These are phyloP conservation scores for Macroramphosus scolopax DNA, from an alignment of 2,797 vertebrate species.

Conservation along the genomic window DNA sequence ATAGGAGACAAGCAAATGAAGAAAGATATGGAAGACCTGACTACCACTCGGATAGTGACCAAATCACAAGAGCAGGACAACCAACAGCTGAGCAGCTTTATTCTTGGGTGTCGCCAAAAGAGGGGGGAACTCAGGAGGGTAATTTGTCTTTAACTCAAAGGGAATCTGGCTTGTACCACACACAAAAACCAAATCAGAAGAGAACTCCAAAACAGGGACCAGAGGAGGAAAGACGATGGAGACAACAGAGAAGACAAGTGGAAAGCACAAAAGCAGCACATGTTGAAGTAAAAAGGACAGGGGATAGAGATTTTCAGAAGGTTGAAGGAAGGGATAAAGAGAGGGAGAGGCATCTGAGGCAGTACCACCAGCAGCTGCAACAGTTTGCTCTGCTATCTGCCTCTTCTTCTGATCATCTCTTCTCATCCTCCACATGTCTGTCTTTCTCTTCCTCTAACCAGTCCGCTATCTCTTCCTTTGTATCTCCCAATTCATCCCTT, in stretches of 20 bases:
- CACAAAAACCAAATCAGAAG: slow-evolving; percentile 55
- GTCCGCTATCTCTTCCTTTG: slow-evolving; percentile 31
- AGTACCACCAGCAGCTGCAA: slow-evolving; percentile 89
- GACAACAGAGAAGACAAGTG: slow-evolving; percentile 7
- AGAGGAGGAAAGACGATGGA: slow-evolving; percentile 12
- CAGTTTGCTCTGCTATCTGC: slow-evolving; percentile 65
- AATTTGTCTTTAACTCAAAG: slow-evolving; percentile 19
- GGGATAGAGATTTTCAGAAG: slow-evolving; percentile 9
- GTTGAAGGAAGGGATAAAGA: slow-evolving; percentile 64
- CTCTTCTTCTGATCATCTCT: slow-evolving; percentile 21
- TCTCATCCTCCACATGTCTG: slow-evolving; percentile 63
- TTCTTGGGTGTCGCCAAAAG: slow-evolving; percentile 10
- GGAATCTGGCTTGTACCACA: slow-evolving; percentile 24
- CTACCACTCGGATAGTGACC: not conserved
- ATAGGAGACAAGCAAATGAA: slow-evolving; percentile 13
- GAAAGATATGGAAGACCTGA: slow-evolving; percentile 4
- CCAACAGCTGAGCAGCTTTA: slow-evolving; percentile 70
- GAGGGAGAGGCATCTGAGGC: slow-evolving; percentile 80
- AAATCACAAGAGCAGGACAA: slow-evolving; percentile 45
- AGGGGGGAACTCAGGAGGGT: not conserved
- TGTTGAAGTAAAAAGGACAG: slow-evolving; percentile 3
- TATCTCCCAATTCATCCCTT: slow-evolving; percentile 42
- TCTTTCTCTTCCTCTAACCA: slow-evolving; percentile 62
- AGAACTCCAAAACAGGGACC: not conserved
- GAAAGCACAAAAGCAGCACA: slow-evolving; percentile 7